Base-by-base conservation (phyloP, 64 coral and sea anemone species). In the Pocillopora damicornis region DNA sequence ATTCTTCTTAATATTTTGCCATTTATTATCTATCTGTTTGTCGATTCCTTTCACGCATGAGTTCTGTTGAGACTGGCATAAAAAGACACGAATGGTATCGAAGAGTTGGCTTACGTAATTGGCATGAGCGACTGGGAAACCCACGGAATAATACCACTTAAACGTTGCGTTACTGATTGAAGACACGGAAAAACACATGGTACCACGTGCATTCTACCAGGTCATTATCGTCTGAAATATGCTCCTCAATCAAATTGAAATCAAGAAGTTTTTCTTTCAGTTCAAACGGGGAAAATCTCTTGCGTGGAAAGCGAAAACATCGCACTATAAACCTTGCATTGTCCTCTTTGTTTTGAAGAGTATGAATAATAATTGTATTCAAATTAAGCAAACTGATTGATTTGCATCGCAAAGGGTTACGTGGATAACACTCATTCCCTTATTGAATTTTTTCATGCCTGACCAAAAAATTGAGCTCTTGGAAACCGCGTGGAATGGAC, bases 341-440 rank as follows among this genome's bases (percentile, higher is more conserved):
- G 67, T n/a, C n/a, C 35, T 63, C 35, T 37, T 63, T 37, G 35
- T 36, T 37, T 11, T 65, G 9, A 16, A 22, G 18, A 67, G 64
- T 20, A 67, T 20, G 13, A 63, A 63, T 60, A 60, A 6, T 59
- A 13, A 11, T 61, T 18, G 15, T 85, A 85, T 85, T 73, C 81
- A 85, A 85, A 85, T 85, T 57, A 67, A 25, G 81, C 20, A 23
- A 11, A 9, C 26, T 71, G n/a, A 71, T 34, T 83, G 17, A 85
- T 85, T 85, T 85, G 65, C 81, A 85, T 85, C 38, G 51, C 63
- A 85, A 85, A 72, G 25, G 80, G 42, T 56, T 77, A n/a, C 38
- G 75, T 77, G 75, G 75, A 77, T 14, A 20, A 18, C 56, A 51
- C 20, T 35, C 81, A 85, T 42, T 85, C 72, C 63, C 58, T 85